Percentiles rank a stretch among this genome's conserved stretches.
Conservation (phyloP, 2,113 vertebrate genomes). For the Mormyrus lacerda region DNA sequence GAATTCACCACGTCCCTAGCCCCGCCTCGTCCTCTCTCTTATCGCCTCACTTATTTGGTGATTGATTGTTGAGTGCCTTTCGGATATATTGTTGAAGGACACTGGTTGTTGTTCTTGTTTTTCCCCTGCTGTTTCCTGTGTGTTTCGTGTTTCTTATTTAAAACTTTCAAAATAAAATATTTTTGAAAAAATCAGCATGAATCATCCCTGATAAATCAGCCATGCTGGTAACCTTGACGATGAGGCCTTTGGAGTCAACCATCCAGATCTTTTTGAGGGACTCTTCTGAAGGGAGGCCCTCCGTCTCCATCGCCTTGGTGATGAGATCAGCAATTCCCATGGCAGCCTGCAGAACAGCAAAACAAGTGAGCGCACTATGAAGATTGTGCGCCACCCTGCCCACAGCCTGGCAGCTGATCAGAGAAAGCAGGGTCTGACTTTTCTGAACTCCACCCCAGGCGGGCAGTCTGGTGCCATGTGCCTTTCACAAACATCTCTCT, state of each 20-base stretch:
- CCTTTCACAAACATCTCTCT: not conserved
- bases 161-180: too few relatives aligned
- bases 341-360: conserved; percentile 68
- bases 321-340: conserved; percentile 91
- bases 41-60: too few relatives aligned
- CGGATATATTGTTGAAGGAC: too few relatives aligned
- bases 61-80: too few relatives aligned
- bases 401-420: not conserved
- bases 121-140: too few relatives aligned
- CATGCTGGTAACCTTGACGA: conserved; percentile 77
- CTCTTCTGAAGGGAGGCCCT: conserved; percentile 66
- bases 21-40: too few relatives aligned
- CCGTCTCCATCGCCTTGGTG: conserved; percentile 91
- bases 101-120: too few relatives aligned
- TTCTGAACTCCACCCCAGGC: not conserved
- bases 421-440: not conserved
- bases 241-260: conserved; percentile 95
- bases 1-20: too few relatives aligned
- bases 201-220: conserved; percentile 1
- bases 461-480: not conserved
- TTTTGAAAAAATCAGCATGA: not conserved
- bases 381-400: not conserved
- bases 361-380: not conserved
- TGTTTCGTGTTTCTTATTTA: too few relatives aligned
- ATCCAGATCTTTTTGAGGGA: conserved; percentile 86